These are phyloP conservation scores for Hydrolagus colliei DNA, from an alignment of 2,797 vertebrate species.

Conservation along the genomic window DNA sequence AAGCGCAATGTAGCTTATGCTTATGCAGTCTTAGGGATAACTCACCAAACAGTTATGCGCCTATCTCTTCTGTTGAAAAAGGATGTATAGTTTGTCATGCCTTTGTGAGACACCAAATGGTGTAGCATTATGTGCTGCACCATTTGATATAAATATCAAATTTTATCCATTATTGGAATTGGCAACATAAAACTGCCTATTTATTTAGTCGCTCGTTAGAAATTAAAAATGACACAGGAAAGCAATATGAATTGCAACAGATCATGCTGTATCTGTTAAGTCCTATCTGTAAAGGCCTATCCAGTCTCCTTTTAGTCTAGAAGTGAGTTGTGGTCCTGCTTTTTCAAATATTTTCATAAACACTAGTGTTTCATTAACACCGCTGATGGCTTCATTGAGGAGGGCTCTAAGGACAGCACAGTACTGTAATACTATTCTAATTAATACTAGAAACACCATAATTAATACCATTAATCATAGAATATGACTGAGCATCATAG, in stretches of 20 bases:
- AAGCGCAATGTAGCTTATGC: no score
- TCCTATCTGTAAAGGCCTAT: constrained; percentile 87
- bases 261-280: not conserved
- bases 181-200: not conserved
- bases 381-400: constrained; percentile 81
- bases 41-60: no score
- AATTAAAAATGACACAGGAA: not conserved
- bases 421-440: no score
- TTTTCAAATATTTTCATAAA: constrained; percentile 97
- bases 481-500: not conserved
- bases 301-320: constrained; percentile 93
- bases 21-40: no score
- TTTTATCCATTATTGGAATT: not conserved
- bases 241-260: constrained; percentile 2
- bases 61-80: no score
- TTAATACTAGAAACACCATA: no score
- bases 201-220: not conserved
- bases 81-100: no score
- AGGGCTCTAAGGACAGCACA: constrained; percentile 59
- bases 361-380: constrained; percentile 54
- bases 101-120: no score
- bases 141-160: no score
- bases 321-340: constrained; percentile 90
- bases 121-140: no score
- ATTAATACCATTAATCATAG: not conserved